Percentiles rank a stretch among this genome's conserved stretches.
Evolutionary conservation across 2,888 invertebrate genomes (phyloP).

Genomic region (Spisula solida): DNA sequence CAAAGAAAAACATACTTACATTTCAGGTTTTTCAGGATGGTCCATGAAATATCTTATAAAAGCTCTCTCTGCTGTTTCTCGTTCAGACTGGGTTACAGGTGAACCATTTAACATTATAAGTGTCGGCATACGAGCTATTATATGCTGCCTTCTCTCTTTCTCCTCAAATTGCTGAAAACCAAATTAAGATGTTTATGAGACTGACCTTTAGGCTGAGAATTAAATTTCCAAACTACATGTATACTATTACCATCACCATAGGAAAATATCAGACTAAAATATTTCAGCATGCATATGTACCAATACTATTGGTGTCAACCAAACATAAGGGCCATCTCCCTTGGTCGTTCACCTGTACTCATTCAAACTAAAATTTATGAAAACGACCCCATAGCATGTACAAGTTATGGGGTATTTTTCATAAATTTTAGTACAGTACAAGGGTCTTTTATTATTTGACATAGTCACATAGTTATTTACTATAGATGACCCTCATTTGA

Average conservation of each 20-base stretch:
- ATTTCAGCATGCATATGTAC: no score
- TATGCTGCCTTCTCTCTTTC: conserved; percentile 94
- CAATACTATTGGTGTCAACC: no score
- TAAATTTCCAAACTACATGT: neutral
- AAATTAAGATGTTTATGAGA: no score
- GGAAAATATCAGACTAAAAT: neutral
- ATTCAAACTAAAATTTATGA: no score
- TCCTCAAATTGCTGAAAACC: conserved; percentile 88
- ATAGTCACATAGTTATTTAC: no score
- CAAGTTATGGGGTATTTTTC: no score
- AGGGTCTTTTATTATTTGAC: no score
- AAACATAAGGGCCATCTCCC: no score
- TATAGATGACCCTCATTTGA: no score
- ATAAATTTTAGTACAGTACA: no score
- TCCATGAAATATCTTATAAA: conserved; percentile 95
- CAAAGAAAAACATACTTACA: conserved; percentile 88
- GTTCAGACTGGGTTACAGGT: conserved; percentile 94
- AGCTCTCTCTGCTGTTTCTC: conserved; percentile 96
- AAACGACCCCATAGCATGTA: no score
- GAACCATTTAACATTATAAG: conserved; percentile 96
- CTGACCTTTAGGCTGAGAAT: neutral
- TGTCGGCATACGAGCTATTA: conserved; percentile 95
- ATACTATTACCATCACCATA: neutral
- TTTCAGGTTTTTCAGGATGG: conserved; percentile 88
- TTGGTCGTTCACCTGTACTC: no score